Evolutionary conservation across 2,888 invertebrate genomes (phyloP).

Genomic region (Melipona bicolor): DNA sequence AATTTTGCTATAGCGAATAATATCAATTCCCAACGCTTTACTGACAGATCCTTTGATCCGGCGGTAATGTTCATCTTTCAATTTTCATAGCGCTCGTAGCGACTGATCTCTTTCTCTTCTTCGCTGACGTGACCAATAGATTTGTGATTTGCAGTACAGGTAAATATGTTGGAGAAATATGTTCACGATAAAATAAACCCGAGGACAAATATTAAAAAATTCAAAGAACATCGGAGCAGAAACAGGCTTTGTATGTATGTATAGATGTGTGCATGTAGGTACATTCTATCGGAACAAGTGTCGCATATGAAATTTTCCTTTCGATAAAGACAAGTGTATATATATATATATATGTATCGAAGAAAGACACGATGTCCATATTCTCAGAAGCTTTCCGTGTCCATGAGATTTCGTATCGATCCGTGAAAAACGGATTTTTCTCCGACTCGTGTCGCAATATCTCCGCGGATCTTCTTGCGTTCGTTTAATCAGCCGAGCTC

Average conservation of each 20-base stretch:
- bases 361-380: constrained; percentile 14
- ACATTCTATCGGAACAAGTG: background rate
- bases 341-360: too few species aligned
- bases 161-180: too few species aligned
- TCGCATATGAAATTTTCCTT: background rate
- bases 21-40: background rate
- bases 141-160: background rate
- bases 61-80: background rate
- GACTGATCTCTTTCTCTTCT: background rate
- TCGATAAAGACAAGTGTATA: background rate
- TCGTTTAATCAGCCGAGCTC: constrained; percentile 30
- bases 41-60: too few species aligned
- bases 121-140: background rate
- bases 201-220: too few species aligned
- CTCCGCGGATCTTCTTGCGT: constrained; percentile 25
- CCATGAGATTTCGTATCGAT: constrained; percentile 44
- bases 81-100: background rate
- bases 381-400: constrained; percentile 33
- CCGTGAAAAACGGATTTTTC: constrained; percentile 17
- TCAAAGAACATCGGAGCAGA: background rate
- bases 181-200: too few species aligned
- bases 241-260: too few species aligned
- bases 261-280: background rate
- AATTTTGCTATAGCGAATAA: background rate
- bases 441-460: constrained; percentile 40